Evolutionary conservation across 1,140 invertebrate genomes (phyloP).

Genomic region (Bombus balteatus): DNA sequence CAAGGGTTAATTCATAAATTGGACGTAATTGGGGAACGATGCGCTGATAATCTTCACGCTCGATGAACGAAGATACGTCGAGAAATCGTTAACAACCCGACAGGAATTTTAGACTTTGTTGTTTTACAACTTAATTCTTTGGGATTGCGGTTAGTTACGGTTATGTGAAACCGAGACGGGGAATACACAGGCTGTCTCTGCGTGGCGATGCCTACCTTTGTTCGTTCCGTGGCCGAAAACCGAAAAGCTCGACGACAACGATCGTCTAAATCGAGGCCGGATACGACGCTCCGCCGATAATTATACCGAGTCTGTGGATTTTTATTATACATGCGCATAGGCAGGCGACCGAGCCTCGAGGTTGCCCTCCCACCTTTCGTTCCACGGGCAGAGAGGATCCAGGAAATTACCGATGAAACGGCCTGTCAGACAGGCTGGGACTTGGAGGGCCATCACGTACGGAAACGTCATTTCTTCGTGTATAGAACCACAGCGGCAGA

Average conservation of each 20-base stretch:
- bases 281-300: constrained; percentile 72
- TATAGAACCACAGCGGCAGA: not conserved
- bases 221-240: not conserved
- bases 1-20: no score
- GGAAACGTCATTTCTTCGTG: constrained; percentile 23
- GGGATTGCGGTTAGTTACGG: no score
- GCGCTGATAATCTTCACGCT: no score
- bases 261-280: constrained; percentile 68
- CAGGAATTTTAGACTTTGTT: no score
- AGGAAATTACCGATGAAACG: constrained; percentile 55
- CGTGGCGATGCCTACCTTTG: not conserved
- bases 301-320: constrained; percentile 70
- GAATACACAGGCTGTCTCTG: no score
- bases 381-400: constrained; percentile 42
- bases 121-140: no score
- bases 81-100: no score
- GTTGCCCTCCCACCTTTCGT: constrained; percentile 52
- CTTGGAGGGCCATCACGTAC: not conserved
- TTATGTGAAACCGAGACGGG: not conserved
- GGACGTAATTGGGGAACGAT: no score
- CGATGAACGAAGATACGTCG: no score
- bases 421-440: not conserved
- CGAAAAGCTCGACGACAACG: constrained; percentile 57
- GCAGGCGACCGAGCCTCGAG: constrained; percentile 44
- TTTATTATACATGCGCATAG: constrained; percentile 71